Conservation (phyloP, 2,888 invertebrate genomes). For the Vandiemenella viatica region DNA sequence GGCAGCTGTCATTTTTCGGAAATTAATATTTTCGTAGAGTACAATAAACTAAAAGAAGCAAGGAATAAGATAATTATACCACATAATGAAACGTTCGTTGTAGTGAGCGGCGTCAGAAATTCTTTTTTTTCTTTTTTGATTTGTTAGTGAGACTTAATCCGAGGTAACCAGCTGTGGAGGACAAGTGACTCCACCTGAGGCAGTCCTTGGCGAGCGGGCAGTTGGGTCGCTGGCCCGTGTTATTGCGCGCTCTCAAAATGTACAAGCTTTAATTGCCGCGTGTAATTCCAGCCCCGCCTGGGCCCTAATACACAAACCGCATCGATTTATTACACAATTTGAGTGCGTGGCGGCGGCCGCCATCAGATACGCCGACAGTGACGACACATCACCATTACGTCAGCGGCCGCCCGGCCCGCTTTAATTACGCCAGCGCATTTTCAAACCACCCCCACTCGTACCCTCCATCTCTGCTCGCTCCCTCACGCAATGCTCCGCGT, state of each 20-base stretch:
- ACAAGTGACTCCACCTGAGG: too few species aligned
- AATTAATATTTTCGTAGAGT: too few species aligned
- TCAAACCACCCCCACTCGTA: neutral
- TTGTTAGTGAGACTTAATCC: too few species aligned
- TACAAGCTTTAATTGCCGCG: neutral
- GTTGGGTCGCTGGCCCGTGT: neutral
- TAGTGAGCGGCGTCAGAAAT: too few species aligned
- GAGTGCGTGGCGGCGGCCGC: constrained; percentile 8
- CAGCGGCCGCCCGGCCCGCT: constrained; percentile 5
- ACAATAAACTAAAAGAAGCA: too few species aligned
- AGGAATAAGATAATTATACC: too few species aligned
- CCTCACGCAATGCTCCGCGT: neutral
- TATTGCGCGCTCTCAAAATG: neutral
- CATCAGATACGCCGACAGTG: constrained; percentile 14
- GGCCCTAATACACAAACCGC: constrained; percentile 8
- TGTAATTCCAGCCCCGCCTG: neutral
- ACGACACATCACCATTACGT: constrained; percentile 14
- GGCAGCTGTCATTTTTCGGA: too few species aligned
- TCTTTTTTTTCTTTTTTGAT: too few species aligned
- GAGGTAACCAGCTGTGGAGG: too few species aligned
- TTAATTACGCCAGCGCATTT: neutral
- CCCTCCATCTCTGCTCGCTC: neutral
- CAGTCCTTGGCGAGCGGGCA: too few species aligned
- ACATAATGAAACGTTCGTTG: too few species aligned
- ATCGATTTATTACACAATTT: constrained; percentile 13